phyloP scores from a whole-genome alignment of 2,113 vertebrate genomes.

The Pogona vitticeps region DNA sequence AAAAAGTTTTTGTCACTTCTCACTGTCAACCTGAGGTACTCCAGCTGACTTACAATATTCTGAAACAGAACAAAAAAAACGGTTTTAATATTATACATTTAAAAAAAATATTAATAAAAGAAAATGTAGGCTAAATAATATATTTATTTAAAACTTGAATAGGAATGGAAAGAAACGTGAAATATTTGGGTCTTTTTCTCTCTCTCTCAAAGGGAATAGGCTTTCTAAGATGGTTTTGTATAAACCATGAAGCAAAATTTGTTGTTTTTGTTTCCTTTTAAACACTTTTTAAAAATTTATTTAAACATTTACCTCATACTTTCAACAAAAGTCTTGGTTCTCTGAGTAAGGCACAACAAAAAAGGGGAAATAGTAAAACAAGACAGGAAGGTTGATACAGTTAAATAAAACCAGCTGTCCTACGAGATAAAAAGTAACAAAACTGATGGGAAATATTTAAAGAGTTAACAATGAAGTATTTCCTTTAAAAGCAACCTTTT shows the following conservation, averaged over 20 bases:
- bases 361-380: not conserved
- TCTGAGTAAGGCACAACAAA: not conserved
- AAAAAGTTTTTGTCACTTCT: not conserved
- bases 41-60: not conserved
- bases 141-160: no score
- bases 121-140: not conserved
- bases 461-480: no score
- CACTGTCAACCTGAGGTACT: not conserved
- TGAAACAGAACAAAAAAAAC: not conserved
- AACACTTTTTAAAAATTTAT: not conserved
- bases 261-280: no score
- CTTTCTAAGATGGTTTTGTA: no score
- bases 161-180: no score
- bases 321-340: not conserved
- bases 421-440: not conserved
- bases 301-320: not conserved
- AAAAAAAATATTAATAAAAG: not conserved
- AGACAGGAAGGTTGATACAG: no score
- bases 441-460: no score
- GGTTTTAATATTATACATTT: not conserved
- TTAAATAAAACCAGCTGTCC: no score
- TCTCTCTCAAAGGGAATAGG: no score
- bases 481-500: not conserved
- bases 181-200: no score
- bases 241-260: no score